Evolutionary conservation across 2,888 invertebrate species (phyloP).

Genomic region (Erpobdella octoculata): DNA sequence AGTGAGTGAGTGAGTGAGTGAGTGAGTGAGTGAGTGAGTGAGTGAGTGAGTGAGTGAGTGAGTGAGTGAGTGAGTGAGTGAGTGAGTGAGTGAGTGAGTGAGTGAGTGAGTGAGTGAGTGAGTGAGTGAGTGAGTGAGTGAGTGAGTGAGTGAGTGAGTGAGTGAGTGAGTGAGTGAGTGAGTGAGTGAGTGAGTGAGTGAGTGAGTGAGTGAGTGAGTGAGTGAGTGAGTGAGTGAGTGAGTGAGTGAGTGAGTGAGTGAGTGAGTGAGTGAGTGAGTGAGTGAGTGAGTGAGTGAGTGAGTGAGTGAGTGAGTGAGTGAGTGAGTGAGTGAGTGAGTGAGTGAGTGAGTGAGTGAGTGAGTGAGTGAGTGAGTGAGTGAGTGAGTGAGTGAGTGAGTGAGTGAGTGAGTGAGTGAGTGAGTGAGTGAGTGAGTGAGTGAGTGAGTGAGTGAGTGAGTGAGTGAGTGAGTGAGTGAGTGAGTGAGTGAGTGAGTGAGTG

Average conservation of each 20-base stretch:
- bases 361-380: slow-evolving; percentile 21
- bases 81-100: too few species aligned
- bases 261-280: slow-evolving; percentile 17
- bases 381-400: slow-evolving; percentile 1
- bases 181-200: too few species aligned
- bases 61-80: too few species aligned
- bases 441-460: slow-evolving; percentile 9
- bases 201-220: not conserved
- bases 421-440: not conserved
- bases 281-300: slow-evolving; percentile 22
- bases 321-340: slow-evolving; percentile 19
- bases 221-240: not conserved
- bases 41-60: too few species aligned
- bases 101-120: too few species aligned
- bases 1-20: too few species aligned
- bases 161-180: too few species aligned
- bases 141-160: too few species aligned
- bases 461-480: slow-evolving; percentile 9
- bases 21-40: too few species aligned
- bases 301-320: slow-evolving; percentile 16
- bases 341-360: slow-evolving; percentile 16
- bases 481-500: slow-evolving; percentile 23
- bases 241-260: not conserved
- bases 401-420: not conserved
- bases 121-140: too few species aligned